A percentile compares a stretch with the other conserved stretches of the same genome.
Evolutionary conservation across 1,140 invertebrate species (phyloP).

Genomic region (Monochamus saltuarius): DNA sequence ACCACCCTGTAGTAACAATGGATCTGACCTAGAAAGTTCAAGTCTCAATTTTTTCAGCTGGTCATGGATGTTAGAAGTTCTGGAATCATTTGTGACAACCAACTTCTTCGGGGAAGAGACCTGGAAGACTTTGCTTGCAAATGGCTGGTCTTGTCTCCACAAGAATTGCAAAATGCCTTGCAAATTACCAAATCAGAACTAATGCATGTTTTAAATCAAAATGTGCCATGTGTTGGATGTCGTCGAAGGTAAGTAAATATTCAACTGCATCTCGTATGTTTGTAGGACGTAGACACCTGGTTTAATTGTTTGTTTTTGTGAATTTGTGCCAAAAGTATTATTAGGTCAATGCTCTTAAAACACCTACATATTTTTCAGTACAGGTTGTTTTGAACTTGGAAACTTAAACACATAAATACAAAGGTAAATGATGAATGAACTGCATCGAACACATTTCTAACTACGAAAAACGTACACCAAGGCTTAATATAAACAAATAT

Average conservation of each 20-base stretch:
- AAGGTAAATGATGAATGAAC: too few relatives aligned
- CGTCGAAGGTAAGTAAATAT: slow-evolving; percentile 70
- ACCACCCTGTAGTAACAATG: slow-evolving; percentile 1
- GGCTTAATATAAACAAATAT: too few relatives aligned
- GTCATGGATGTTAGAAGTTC: slow-evolving; percentile 85
- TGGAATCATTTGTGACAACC: slow-evolving; percentile 76
- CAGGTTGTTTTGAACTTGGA: too few relatives aligned
- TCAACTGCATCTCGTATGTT: not conserved
- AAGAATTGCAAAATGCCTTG: slow-evolving; percentile 77
- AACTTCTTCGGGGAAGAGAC: slow-evolving; percentile 74
- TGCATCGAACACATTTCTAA: too few relatives aligned
- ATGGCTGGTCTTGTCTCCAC: slow-evolving; percentile 72
- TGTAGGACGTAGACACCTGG: not conserved
- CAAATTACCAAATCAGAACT: slow-evolving; percentile 82
- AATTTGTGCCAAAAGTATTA: not conserved
- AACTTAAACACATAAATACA: too few relatives aligned
- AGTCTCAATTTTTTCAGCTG: slow-evolving; percentile 65
- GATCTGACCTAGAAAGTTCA: slow-evolving; percentile 28
- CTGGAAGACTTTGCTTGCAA: slow-evolving; percentile 81
- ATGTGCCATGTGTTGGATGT: slow-evolving; percentile 90
- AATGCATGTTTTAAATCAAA: slow-evolving; percentile 79
- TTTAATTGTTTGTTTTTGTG: slow-evolving; percentile 6
- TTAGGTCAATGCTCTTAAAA: slow-evolving; percentile 13
- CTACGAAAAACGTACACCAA: not conserved
- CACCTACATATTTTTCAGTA: too few relatives aligned